Base-by-base conservation (phyloP, 2,797 vertebrate genomes). In the Gastrophryne carolinensis region DNA sequence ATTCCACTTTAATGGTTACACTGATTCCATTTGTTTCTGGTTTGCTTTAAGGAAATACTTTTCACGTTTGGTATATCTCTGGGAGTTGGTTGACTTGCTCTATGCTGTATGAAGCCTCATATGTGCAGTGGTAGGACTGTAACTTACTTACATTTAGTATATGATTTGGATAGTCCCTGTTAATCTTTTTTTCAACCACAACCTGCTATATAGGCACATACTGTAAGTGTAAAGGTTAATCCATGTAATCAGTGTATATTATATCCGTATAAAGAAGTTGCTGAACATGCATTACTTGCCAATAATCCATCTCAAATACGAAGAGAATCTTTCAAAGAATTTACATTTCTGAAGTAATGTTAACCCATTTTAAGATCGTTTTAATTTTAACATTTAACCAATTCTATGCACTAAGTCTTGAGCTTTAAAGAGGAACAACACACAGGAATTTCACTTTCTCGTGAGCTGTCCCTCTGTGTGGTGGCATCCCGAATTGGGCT, bases 261-360 rank as follows among this genome's bases (percentile, higher is more conserved):
- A 35, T 69, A 56, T 56, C 66, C 52, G 6, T 56, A 30, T 56
- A 44, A 56, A 69, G 35, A 53, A 49, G 35, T 53, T 53, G 49
- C 64, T 67, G 64, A 69, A 24, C 56, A 19, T 8, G 50, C 66
- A 56, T 41, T 69, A 41, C 66, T 44, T 41, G n/a, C 52, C 34
- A 69, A 56, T 69, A 69, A 69, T 69, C 66, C 65, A 39, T 39
- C 52, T 69, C 50, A 69, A 69, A 39, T 69, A 68, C 56, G 50
- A 56, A 56, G 34, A 69, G 35, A 69, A 56, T 69, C 66, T 56
- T 56, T 69, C 9, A 11, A 69, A 5, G 24, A 13, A 53, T 67
- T 35, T 53, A 17, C 32, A 4, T 53, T 39, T 54, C 13, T 54
- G 5, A 10, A 35, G 1, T 21, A n/a, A 21, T 30, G 21, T 54